Evolutionary conservation across 2,113 vertebrate species (phyloP).

Genomic region (Recurvirostra avosetta): DNA sequence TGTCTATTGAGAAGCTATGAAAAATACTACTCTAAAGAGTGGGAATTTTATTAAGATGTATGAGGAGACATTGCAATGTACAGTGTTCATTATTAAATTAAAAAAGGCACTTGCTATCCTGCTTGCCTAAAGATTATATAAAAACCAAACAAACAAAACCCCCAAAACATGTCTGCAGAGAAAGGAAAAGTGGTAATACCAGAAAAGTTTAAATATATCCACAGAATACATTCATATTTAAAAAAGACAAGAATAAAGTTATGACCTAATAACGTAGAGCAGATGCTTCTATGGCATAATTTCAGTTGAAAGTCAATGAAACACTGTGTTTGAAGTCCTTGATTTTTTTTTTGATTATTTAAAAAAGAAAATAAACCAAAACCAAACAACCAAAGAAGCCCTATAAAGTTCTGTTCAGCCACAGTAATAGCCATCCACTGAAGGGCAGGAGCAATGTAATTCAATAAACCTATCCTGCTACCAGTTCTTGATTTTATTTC

Average conservation of each 20-base stretch:
- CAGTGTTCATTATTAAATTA: neutral
- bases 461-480: neutral
- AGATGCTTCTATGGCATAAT: neutral
- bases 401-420: neutral
- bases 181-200: neutral
- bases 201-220: neutral
- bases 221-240: neutral
- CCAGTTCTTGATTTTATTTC: neutral
- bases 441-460: neutral
- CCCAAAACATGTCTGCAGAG: neutral
- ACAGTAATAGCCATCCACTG: neutral
- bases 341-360: neutral
- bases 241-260: neutral
- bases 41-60: neutral
- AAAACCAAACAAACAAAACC: neutral
- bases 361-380: neutral
- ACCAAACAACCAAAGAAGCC: neutral
- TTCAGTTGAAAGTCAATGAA: neutral
- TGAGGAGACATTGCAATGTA: neutral
- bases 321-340: neutral
- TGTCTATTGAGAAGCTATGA: neutral
- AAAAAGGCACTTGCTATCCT: conserved; percentile 61
- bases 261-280: neutral
- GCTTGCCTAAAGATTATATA: neutral
- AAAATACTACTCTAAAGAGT: neutral